A percentile compares a stretch with the other conserved stretches of the same genome.
Conservation (phyloP, 2,888 invertebrate species). For the Lasioglossum figueresi region DNA sequence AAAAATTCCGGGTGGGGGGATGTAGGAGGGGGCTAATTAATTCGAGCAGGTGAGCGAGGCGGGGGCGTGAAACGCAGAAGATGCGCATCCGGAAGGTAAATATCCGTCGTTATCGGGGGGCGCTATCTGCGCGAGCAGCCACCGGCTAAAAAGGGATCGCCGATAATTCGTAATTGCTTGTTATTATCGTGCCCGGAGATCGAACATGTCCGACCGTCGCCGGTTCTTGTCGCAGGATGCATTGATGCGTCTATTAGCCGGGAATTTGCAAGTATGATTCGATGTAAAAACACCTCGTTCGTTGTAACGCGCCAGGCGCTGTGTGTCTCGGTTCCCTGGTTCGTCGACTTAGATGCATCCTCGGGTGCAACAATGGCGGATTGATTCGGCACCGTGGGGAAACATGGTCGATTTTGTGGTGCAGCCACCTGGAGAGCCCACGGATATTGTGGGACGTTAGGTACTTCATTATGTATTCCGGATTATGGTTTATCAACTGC, state of each 20-base stretch:
- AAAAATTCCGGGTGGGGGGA: not conserved
- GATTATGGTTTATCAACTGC: not conserved
- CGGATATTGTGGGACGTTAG: not conserved
- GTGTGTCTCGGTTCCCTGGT: slow-evolving; percentile 6
- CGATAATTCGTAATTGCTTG: slow-evolving; percentile 79
- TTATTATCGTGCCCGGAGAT: slow-evolving; percentile 70
- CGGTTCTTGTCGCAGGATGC: slow-evolving; percentile 77
- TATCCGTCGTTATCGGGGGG: slow-evolving; percentile 65
- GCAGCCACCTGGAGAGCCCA: not conserved
- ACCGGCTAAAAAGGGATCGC: slow-evolving; percentile 70
- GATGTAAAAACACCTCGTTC: slow-evolving; percentile 54
- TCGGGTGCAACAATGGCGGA: not conserved
- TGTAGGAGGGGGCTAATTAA: slow-evolving; percentile 36
- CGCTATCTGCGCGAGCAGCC: slow-evolving; percentile 69
- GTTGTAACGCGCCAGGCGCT: not conserved
- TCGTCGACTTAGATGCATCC: not conserved
- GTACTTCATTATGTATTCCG: not conserved
- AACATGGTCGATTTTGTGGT: not conserved
- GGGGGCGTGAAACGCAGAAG: slow-evolving; percentile 53
- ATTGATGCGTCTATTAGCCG: slow-evolving; percentile 79
- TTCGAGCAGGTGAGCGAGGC: slow-evolving; percentile 23
- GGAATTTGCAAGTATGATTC: slow-evolving; percentile 81
- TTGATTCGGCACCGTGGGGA: not conserved
- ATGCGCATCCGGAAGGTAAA: slow-evolving; percentile 76
- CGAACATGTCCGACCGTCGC: slow-evolving; percentile 69